A percentile compares a stretch with the other conserved stretches of the same genome.
phyloP scores from a whole-genome alignment of 1,140 invertebrate genomes.

The Achatina immaculata region DNA sequence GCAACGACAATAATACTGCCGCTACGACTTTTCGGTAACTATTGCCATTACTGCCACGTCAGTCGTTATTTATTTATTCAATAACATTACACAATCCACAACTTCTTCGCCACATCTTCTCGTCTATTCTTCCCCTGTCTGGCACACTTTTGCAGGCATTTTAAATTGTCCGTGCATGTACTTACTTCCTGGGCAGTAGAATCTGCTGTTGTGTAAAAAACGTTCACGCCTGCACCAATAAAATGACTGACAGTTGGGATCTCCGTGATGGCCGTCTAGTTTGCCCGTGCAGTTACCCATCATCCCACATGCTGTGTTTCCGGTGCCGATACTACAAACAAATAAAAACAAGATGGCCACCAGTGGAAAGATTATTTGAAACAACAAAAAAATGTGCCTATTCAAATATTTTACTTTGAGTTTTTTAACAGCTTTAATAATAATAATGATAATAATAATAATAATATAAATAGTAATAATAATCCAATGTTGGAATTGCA shows the following conservation, averaged over 20 bases:
- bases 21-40: neutral
- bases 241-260: neutral
- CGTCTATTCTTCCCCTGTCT: neutral
- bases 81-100: neutral
- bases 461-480: too few relatives aligned
- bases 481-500: too few relatives aligned
- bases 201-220: neutral
- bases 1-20: neutral
- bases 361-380: too few relatives aligned
- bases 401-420: too few relatives aligned
- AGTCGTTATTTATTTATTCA: too few relatives aligned
- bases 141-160: neutral
- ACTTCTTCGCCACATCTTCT: neutral
- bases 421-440: too few relatives aligned
- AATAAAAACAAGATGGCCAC: neutral
- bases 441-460: too few relatives aligned
- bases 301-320: neutral
- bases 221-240: neutral
- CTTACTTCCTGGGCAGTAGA: neutral
- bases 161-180: neutral
- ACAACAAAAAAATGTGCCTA: too few relatives aligned
- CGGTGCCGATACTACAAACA: neutral
- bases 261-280: neutral
- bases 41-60: neutral
- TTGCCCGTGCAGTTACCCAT: neutral